phyloP scores from a whole-genome alignment of 2,888 invertebrate genomes.

The Cataglyphis rosenhaueri region DNA sequence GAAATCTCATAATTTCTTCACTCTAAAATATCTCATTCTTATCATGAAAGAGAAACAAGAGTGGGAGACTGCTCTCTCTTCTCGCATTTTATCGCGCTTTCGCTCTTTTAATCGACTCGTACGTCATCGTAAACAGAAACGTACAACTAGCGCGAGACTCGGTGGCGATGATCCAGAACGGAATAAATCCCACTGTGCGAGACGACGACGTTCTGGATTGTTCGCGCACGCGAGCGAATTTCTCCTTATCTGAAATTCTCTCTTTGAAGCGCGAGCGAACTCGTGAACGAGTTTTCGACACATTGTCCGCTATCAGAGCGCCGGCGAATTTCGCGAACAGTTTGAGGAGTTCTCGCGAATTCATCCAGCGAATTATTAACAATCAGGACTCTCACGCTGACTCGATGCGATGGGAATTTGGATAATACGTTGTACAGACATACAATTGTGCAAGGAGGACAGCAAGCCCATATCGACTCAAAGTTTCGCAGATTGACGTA shows the following conservation, averaged over 20 bases:
- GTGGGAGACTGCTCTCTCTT: background rate
- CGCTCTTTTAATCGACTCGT: conserved; percentile 1
- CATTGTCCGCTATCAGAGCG: conserved; percentile 43
- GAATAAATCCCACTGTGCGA: conserved; percentile 49
- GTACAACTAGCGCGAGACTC: conserved; percentile 37
- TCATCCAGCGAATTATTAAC: conserved; percentile 30
- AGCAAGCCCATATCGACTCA: background rate
- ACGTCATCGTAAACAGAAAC: conserved; percentile 44
- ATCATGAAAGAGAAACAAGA: background rate
- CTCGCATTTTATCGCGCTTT: conserved; percentile 4
- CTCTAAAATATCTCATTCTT: background rate
- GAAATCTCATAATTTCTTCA: background rate
- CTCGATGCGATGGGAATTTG: background rate
- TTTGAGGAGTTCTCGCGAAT: conserved; percentile 13
- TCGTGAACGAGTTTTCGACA: conserved; percentile 35
- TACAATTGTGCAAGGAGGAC: background rate
- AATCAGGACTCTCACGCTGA: conserved; percentile 9
- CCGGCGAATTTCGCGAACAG: conserved; percentile 35
- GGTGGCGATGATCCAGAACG: conserved; percentile 59
- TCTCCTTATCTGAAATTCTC: conserved; percentile 55
- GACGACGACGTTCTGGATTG: conserved; percentile 62
- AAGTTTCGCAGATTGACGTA: background rate
- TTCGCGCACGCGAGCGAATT: conserved; percentile 60
- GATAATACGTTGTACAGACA: conserved; percentile 9
- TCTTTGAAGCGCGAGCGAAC: conserved; percentile 32